Evolutionary conservation across 2,888 invertebrate species (phyloP).

Genomic region (Lasius platythorax): DNA sequence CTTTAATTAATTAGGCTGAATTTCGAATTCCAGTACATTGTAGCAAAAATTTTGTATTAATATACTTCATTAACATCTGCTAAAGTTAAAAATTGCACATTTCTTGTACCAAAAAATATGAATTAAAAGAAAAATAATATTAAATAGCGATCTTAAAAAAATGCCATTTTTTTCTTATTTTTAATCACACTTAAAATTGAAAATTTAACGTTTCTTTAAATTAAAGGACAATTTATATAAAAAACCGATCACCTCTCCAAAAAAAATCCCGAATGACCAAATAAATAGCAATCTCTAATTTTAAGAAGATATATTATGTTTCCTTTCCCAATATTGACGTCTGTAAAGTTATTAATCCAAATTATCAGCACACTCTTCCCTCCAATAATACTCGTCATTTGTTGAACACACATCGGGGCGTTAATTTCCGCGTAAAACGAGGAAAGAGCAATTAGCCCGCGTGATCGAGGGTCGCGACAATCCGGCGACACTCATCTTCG

Average conservation of each 20-base stretch:
- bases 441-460: conserved; percentile 33
- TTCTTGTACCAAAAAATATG: neutral
- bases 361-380: neutral
- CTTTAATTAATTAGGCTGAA: neutral
- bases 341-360: neutral
- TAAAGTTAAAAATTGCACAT: conserved; percentile 10
- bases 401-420: conserved; percentile 10
- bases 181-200: neutral
- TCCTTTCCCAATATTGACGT: neutral
- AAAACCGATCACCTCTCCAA: neutral
- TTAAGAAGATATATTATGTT: neutral
- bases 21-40: neutral
- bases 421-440: conserved; percentile 32
- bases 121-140: neutral
- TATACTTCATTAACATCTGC: neutral
- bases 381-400: neutral
- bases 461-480: conserved; percentile 39
- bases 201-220: neutral
- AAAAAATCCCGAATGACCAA: neutral
- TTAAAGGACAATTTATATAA: neutral
- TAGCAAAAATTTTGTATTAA: neutral
- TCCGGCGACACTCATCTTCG: conserved; percentile 41
- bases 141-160: neutral
- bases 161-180: neutral
- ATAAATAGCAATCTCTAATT: neutral